These are phyloP conservation scores for Drosophila sturtevanti DNA, from an alignment of 1,140 invertebrate genomes.

Conservation along the genomic window DNA sequence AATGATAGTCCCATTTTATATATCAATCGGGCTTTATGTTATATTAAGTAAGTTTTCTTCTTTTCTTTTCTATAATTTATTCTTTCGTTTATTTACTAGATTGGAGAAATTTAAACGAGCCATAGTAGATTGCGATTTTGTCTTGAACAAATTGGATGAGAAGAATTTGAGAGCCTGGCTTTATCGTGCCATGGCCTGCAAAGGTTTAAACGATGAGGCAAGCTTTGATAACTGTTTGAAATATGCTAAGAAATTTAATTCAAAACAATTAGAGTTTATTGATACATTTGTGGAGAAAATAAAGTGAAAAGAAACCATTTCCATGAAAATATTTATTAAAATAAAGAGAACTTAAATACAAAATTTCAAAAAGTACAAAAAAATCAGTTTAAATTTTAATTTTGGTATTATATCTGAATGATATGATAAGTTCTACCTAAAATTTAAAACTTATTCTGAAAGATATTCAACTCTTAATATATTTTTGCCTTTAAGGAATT, in stretches of 20 bases:
- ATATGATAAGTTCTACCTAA: too few relatives aligned
- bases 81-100: constrained; percentile 47
- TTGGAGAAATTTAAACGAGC: constrained; percentile 67
- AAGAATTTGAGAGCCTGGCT: constrained; percentile 80
- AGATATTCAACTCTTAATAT: too few relatives aligned
- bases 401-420: too few relatives aligned
- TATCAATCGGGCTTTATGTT: constrained; percentile 88
- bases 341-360: background rate
- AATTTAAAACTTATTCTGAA: too few relatives aligned
- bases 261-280: constrained; percentile 77
- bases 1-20: constrained; percentile 89
- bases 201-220: constrained; percentile 65
- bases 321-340: background rate
- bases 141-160: constrained; percentile 80
- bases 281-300: constrained; percentile 67
- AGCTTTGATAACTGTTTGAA: constrained; percentile 77
- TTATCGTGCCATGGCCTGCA: constrained; percentile 79
- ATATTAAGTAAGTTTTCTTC: constrained; percentile 63
- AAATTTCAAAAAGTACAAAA: too few relatives aligned
- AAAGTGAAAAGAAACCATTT: constrained; percentile 10
- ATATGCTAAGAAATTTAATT: constrained; percentile 82
- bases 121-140: constrained; percentile 80
- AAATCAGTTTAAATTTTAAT: too few relatives aligned
- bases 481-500: too few relatives aligned
- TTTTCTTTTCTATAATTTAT: background rate